Evolutionary conservation across 2,888 invertebrate genomes (phyloP), one percentile per base, ranked within the genome.

Genomic region (Hyppa rectilinea): DNA sequence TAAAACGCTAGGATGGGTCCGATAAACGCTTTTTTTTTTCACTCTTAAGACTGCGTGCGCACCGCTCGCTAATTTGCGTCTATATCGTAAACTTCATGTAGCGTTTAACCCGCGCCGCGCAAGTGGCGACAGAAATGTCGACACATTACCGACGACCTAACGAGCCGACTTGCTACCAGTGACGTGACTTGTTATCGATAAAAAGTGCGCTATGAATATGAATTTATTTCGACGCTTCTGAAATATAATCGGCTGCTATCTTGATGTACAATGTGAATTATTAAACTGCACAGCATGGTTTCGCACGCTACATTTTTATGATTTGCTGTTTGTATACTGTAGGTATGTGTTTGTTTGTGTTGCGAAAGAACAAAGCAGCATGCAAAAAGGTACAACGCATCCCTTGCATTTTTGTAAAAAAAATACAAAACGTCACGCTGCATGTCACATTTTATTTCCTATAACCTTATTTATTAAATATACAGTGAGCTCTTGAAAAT

Each of bases 131-230:
- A 89, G 88, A 86, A 87, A 89, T 89, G 91, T 90, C 89, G 90
- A 90, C 91, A 90, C 90, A 89, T 91, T 89, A 88, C 88, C 83
- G 84, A 84, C 85, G 84, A 86, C 85, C 87, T 92, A 91, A 92
- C 91, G 91, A 91, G 90, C 89, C 81, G 81, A 75, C 84, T 82
- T 73, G 76, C 79, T 77, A 58, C 81, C 85, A 90, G 90, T 86
- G 91, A 83, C 78, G 91, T 65, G 80, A 75, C 78, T 81, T 75
- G 83, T 83, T 83, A 80, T 85, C 85, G 85, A 85, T 84, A 82
- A 85, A 83, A 85, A 84, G 83, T 83, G 71, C 76, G 81, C 85
- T 85, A 83, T 85, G 85, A 88, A 87, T 86, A 87, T 87, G 82
- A 85, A 87, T 87, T 87, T 85, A 79, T 82, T 81, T 83, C 74